Conservation (phyloP, 2,797 vertebrate genomes). For the Neosilurus hyrtlii region DNA sequence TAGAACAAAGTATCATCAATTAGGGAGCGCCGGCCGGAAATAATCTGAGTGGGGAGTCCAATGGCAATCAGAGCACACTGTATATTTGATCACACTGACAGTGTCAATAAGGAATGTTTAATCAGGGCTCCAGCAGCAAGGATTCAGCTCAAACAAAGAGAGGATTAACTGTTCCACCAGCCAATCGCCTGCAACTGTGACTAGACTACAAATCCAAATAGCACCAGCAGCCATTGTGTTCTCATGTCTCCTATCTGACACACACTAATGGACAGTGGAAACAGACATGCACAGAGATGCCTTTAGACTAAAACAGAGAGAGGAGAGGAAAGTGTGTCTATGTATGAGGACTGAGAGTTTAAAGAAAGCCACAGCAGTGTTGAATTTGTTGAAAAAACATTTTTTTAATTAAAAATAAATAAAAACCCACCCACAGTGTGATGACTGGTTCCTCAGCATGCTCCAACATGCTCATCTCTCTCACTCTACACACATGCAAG, state of each 20-base stretch:
- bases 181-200: constrained; percentile 58
- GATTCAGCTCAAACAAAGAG: constrained; percentile 62
- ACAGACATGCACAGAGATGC: constrained; percentile 15
- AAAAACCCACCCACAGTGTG: background rate
- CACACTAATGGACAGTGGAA: constrained; percentile 23
- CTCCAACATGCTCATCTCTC: background rate
- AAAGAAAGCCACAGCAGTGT: background rate
- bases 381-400: background rate
- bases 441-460: background rate
- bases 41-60: constrained; percentile 37
- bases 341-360: background rate
- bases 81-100: constrained; percentile 56
- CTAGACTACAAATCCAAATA: constrained; percentile 56
- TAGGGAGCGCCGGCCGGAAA: constrained; percentile 42
- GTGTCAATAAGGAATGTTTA: constrained; percentile 62
- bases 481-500: background rate
- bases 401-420: background rate
- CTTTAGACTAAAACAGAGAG: background rate
- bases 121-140: constrained; percentile 55
- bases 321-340: background rate
- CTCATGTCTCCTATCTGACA: constrained; percentile 44
- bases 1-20: constrained; percentile 48
- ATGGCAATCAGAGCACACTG: constrained; percentile 45
- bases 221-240: constrained; percentile 28
- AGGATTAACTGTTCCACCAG: constrained; percentile 64